A percentile compares a stretch with the other conserved stretches of the same genome.
These are phyloP conservation scores for Craseonycteris thonglongyai DNA, from an alignment of 2,113 vertebrate species.

Conservation along the genomic window DNA sequence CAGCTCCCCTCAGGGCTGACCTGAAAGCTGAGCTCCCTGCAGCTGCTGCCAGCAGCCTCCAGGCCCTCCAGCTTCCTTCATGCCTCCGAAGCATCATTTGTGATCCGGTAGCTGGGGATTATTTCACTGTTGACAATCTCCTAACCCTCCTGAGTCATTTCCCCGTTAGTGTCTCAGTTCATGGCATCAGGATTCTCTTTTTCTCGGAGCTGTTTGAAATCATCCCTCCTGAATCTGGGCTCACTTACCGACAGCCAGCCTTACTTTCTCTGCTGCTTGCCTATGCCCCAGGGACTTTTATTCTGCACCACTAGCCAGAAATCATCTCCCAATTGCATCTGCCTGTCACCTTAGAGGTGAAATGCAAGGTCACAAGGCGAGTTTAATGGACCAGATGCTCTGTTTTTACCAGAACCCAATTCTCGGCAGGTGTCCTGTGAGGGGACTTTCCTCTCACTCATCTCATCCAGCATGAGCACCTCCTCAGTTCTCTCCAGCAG, in stretches of 20 bases:
- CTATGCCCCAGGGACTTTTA: not conserved
- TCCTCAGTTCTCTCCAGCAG: not conserved
- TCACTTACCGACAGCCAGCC: rapidly evolving
- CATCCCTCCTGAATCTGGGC: not conserved
- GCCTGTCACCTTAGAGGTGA: not conserved
- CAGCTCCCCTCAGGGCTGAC: not conserved
- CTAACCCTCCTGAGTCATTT: not conserved
- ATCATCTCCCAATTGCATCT: not conserved
- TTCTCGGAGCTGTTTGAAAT: not conserved
- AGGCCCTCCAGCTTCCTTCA: not conserved
- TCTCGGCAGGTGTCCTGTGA: not conserved
- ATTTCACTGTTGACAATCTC: not conserved
- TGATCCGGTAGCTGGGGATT: not conserved
- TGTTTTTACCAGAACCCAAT: not conserved
- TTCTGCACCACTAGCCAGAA: not conserved
- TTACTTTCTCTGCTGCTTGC: not conserved
- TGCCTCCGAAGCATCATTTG: not conserved
- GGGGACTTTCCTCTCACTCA: not conserved
- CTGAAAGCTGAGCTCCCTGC: slow-evolving; percentile 36
- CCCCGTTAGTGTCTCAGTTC: not conserved
- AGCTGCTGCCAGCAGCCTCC: not conserved
- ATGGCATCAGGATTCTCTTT: not conserved
- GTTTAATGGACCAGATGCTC: not conserved
- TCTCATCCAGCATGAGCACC: not conserved
- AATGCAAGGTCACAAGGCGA: not conserved